A percentile compares a stretch with the other conserved stretches of the same genome.
phyloP scores from a whole-genome alignment of 2,113 vertebrate genomes.

The Budorcas taxicolor region DNA sequence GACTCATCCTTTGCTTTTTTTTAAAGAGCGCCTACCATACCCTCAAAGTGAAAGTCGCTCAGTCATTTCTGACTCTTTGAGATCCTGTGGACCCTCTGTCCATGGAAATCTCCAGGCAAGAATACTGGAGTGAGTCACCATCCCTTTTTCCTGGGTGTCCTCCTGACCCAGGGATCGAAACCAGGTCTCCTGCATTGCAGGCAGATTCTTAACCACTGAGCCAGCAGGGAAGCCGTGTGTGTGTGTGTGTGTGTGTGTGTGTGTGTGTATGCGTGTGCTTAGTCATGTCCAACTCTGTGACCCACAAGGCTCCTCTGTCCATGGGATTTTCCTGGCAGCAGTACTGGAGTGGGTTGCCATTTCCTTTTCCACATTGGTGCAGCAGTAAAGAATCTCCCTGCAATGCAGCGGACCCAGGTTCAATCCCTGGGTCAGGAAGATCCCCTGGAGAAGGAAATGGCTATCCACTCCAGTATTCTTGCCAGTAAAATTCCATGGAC shows the following conservation, averaged over 20 bases:
- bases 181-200: neutral
- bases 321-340: neutral
- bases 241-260: neutral
- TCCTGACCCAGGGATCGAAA: neutral
- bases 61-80: neutral
- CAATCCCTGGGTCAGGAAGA: neutral
- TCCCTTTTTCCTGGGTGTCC: neutral
- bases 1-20: neutral
- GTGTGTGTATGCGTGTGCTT: neutral
- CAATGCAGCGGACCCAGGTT: neutral
- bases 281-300: neutral
- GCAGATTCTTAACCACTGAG: neutral
- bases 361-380: neutral
- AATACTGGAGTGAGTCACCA: neutral
- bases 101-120: neutral
- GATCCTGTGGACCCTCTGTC: neutral
- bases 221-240: neutral
- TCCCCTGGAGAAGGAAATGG: neutral
- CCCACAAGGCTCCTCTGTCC: neutral
- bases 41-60: neutral
- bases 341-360: neutral
- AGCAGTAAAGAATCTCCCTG: neutral
- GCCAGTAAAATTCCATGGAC: neutral
- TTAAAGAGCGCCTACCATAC: fast-evolving
- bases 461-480: neutral